Evolutionary conservation across 2,797 vertebrate species (phyloP), one percentile per base, ranked within the genome.

Genomic region (Loris lydekkerianus): DNA sequence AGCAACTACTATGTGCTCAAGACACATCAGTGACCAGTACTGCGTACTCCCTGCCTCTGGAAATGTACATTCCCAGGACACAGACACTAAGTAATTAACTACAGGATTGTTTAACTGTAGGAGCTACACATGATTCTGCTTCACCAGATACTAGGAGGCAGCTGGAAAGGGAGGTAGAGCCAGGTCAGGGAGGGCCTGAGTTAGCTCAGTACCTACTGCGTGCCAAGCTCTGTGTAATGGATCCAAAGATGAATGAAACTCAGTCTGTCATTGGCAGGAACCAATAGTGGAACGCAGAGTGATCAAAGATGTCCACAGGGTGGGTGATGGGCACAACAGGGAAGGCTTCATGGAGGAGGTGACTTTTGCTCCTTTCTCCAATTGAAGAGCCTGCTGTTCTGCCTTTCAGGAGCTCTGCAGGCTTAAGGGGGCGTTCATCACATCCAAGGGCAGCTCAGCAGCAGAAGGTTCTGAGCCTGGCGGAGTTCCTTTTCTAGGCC

Each of bases 281-380:
- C 34, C 15, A 15, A 25, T 10, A n/a, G 61, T 7, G 17, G 29
- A 58, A 37, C n/a, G 15, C 25, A n/a, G 37, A 40, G 6, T 5
- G 60, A 29, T 3, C 0, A 25, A 75, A 15, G n/a, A 34, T 13
- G 61, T 46, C 31, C 72, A 13, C 18, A 11, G 49, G 25, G 40
- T 20, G 65, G 11, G 21, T 27, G 40, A 46, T 11, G 49, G 53
- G n/a, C 72, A 60, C 40, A 20, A 46, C 58, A 31, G 15, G 72
- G 69, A 85, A 23, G 34, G 63, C 91, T 93, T 92, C 93, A 10
- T 10, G 31, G 93, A 91, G 34, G 88, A 77, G 29, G 63, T 58
- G 40, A 43, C 67, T 25, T 72, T 93, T 37, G 29, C 3, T 10
- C 20, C 75, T 86, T 60, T 9, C 29, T 61, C 20, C 58, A 56